A percentile compares a stretch with the other conserved stretches of the same genome.
phyloP scores from a whole-genome alignment of 2,113 vertebrate genomes.

The Boleophthalmus pectinirostris region DNA sequence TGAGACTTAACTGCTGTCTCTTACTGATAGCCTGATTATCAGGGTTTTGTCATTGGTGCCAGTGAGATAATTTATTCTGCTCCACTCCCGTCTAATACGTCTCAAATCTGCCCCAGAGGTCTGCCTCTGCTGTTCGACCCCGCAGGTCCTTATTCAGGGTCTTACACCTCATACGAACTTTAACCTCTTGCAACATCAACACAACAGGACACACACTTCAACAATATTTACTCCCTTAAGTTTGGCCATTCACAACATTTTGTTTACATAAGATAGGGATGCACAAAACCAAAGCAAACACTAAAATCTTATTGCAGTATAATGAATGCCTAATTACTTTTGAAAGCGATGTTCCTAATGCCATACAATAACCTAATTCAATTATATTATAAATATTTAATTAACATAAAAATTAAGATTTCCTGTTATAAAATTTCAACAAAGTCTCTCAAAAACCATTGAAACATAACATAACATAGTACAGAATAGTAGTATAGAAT shows the following conservation, averaged over 20 bases:
- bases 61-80: constrained; percentile 69
- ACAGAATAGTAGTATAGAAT: no score
- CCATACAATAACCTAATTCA: no score
- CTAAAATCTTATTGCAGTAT: neutral
- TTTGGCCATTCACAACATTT: neutral
- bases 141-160: constrained; percentile 30
- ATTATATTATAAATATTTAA: no score
- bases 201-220: neutral
- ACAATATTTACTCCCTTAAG: neutral
- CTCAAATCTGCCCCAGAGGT: constrained; percentile 68
- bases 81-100: constrained; percentile 71
- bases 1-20: constrained; percentile 3
- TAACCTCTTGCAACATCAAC: constrained; percentile 4
- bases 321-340: neutral
- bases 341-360: neutral
- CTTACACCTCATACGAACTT: constrained; percentile 36
- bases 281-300: neutral
- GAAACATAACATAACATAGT: no score
- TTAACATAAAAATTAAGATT: no score
- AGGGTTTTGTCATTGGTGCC: constrained; percentile 71
- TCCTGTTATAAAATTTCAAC: no score
- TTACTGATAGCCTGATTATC: constrained; percentile 39
- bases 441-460: no score
- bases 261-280: neutral
- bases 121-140: constrained; percentile 55